Conservation (phyloP, 2,113 vertebrate species). For the Hepsetus odoe region DNA sequence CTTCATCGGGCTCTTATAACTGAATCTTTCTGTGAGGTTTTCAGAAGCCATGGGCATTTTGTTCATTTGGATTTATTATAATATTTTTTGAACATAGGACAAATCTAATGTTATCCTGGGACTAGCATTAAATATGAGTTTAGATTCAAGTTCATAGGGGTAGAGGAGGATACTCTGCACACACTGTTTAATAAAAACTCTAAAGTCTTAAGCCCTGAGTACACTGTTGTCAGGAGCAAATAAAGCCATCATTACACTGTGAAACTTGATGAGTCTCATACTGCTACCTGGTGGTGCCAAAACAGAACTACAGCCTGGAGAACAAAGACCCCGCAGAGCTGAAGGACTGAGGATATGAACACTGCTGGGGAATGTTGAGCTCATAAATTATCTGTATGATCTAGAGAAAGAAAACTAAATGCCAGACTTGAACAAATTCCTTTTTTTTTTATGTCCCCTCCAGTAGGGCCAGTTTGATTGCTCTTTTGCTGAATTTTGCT, state of each 20-base stretch:
- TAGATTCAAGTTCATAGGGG: conserved; percentile 20
- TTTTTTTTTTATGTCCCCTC: no score
- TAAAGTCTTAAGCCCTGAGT: background rate
- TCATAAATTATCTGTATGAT: background rate
- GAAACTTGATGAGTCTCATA: background rate
- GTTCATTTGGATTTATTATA: conserved; percentile 20
- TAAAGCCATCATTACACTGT: background rate
- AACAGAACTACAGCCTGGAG: conserved; percentile 1
- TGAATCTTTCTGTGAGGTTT: background rate
- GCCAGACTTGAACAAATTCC: no score
- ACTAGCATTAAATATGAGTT: conserved; percentile 13
- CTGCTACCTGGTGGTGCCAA: conserved; percentile 42
- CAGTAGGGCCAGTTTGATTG: no score
- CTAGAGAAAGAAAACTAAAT: no score
- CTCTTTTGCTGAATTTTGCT: no score
- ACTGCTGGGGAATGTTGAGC: background rate
- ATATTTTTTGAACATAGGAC: conserved; percentile 20
- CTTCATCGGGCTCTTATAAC: background rate
- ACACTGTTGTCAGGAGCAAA: background rate
- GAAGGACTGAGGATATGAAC: background rate
- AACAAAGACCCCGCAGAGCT: conserved; percentile 39
- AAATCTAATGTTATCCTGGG: conserved; percentile 3
- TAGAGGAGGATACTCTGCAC: conserved; percentile 1
- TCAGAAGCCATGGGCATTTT: conserved; percentile 4
- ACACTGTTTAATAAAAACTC: background rate